A percentile compares a stretch with the other conserved stretches of the same genome.
These are phyloP conservation scores for Thaumetopoea pityocampa DNA, from an alignment of 1,140 invertebrate genomes.

Conservation along the genomic window DNA sequence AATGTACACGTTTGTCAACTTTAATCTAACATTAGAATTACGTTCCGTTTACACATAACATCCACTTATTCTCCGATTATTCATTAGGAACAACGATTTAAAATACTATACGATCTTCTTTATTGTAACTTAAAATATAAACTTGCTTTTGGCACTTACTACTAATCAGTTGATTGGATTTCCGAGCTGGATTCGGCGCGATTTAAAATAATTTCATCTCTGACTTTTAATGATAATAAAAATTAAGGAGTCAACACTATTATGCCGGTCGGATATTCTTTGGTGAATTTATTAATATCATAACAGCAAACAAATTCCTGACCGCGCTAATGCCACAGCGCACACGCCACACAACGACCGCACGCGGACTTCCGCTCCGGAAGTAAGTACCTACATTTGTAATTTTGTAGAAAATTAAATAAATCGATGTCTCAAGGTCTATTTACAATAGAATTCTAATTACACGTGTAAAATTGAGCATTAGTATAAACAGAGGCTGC, in stretches of 20 bases:
- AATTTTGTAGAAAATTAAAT: conserved; percentile 11
- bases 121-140: conserved; percentile 63
- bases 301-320: conserved; percentile 6
- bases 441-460: conserved; percentile 63
- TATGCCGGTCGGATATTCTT: conserved; percentile 42
- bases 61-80: conserved; percentile 59
- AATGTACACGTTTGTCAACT: conserved; percentile 69
- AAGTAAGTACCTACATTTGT: conserved; percentile 19
- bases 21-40: conserved; percentile 68
- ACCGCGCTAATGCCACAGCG: conserved; percentile 26
- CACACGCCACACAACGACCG: conserved; percentile 22
- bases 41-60: conserved; percentile 48
- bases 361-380: conserved; percentile 23
- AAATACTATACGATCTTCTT: conserved; percentile 59
- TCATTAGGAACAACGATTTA: conserved; percentile 71
- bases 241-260: conserved; percentile 4
- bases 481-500: conserved; percentile 61
- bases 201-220: conserved; percentile 19
- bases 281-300: conserved; percentile 49
- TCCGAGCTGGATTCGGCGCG: conserved; percentile 14
- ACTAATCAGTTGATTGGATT: conserved; percentile 38
- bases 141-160: conserved; percentile 68
- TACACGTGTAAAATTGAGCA: conserved; percentile 67
- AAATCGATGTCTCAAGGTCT: conserved; percentile 47
- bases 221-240: too few relatives aligned